Conservation (phyloP, 2,888 invertebrate species). For the Conistra vaccinii region DNA sequence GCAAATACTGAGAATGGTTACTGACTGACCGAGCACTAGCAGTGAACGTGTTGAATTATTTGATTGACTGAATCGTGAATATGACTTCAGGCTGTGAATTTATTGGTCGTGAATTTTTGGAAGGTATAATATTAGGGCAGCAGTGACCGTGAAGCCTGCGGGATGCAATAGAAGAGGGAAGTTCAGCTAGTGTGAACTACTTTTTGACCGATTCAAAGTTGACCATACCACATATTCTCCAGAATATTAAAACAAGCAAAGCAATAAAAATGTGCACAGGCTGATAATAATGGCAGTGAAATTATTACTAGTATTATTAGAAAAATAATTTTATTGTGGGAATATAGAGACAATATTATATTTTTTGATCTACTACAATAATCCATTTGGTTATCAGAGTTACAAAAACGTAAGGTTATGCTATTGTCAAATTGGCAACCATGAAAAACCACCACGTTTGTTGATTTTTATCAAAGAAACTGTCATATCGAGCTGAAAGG, state of each 20-base stretch:
- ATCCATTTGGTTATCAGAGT: background rate
- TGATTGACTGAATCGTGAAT: background rate
- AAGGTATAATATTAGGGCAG: background rate
- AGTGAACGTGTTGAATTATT: background rate
- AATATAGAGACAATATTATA: background rate
- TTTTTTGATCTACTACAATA: background rate
- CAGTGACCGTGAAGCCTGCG: background rate
- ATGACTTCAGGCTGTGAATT: background rate
- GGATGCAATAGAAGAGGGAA: no score
- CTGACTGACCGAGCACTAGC: background rate
- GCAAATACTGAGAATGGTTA: slow-evolving; percentile 10
- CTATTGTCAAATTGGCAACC: background rate
- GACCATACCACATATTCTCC: no score
- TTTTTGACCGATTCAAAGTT: no score
- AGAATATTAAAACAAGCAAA: background rate
- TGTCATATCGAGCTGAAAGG: background rate
- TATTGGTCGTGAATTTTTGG: background rate
- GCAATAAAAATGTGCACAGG: background rate
- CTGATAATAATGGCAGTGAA: background rate
- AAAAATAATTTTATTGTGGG: background rate
- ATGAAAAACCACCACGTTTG: no score
- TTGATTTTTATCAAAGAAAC: background rate
- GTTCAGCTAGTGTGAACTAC: no score
- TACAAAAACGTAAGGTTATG: background rate
- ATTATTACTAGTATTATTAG: background rate